Base-by-base conservation (phyloP, 2,797 vertebrate genomes). In the Coluber constrictor region DNA sequence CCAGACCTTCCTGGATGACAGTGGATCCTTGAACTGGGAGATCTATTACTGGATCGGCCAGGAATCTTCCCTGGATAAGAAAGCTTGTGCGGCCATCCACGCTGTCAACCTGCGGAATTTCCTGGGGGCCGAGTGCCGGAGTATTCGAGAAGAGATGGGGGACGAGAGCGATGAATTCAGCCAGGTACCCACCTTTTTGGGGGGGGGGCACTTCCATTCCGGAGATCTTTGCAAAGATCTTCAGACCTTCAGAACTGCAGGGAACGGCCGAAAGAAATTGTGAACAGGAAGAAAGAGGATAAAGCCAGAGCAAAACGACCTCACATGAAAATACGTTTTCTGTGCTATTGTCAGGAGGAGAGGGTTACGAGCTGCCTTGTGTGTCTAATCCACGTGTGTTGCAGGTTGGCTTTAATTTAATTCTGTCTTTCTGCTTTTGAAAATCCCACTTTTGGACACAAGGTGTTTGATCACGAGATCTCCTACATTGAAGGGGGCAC, bases 21-120 rank as follows among this genome's bases (percentile, higher is more conserved):
- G 98, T 0, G 98, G 99, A 0, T 97, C 98, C 0, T 95, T 99
- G 87, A 99, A 57, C 97, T 99, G 99, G 99, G 97, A 99, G 90
- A 99, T 99, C 96, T 99, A 96, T 96, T 99, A 99, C 97, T 99
- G 99, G 99, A 99, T 99, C 0, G 99, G 99, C 2, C 98, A 99
- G 97, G 98, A 99, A 4, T 97, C 99, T 95, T 98, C 99, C 0
- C 97, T 99, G 6, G 99, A 99, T 97, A 99, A 99, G 97, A 99
- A 99, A 95, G 99, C 99, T 0, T 98, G 99, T 88, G 97, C 99
- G 0, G 99, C 99, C 96, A 99, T 99, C 96, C 99, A 99, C 0
- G 98, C 99, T 0, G 99, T 99, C 96, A 99, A 99, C 96, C 98
- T 99, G 90, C 97, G 99, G 10, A 99, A 99, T 96, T 99, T 98